A percentile compares a stretch with the other conserved stretches of the same genome.
phyloP scores from a whole-genome alignment of 2,888 invertebrate genomes.

The Drepana falcataria region DNA sequence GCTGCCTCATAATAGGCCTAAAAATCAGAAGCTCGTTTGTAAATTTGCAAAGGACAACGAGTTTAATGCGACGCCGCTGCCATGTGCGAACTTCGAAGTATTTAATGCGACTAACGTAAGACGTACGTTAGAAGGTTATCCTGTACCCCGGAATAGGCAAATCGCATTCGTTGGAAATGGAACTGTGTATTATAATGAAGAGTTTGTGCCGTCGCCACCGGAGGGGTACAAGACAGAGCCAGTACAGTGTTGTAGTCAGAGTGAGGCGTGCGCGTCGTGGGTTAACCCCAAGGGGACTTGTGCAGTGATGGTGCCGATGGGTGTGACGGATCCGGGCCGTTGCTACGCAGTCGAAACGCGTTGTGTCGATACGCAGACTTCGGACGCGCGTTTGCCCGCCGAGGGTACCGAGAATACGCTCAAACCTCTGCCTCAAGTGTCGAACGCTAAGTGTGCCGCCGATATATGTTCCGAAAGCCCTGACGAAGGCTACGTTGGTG shows the following conservation, averaged over 20 bases:
- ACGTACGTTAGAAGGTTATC: conserved; percentile 90
- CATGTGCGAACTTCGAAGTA: conserved; percentile 64
- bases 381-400: conserved; percentile 65
- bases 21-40: conserved; percentile 73
- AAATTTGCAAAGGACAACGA: conserved; percentile 73
- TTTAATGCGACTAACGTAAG: conserved; percentile 79
- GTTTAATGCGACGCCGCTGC: conserved; percentile 57
- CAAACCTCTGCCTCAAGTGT: conserved; percentile 65
- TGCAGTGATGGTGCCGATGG: conserved; percentile 72
- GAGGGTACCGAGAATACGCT: conserved; percentile 62
- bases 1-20: conserved; percentile 84
- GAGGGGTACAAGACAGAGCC: conserved; percentile 83
- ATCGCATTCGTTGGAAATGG: conserved; percentile 71
- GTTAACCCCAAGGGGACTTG: conserved; percentile 73
- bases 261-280: conserved; percentile 67
- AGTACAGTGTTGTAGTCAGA: conserved; percentile 65
- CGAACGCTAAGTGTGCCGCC: conserved; percentile 69
- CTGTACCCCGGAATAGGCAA: conserved; percentile 76
- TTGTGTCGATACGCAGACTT: conserved; percentile 81
- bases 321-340: conserved; percentile 58
- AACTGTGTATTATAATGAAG: conserved; percentile 72
- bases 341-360: conserved; percentile 78
- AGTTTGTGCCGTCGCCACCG: conserved; percentile 83
- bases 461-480: conserved; percentile 86
- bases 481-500: conserved; percentile 93